Base-by-base conservation (phyloP, 92 coral and sea anemone genomes). In the Desmophyllum pertusum region DNA sequence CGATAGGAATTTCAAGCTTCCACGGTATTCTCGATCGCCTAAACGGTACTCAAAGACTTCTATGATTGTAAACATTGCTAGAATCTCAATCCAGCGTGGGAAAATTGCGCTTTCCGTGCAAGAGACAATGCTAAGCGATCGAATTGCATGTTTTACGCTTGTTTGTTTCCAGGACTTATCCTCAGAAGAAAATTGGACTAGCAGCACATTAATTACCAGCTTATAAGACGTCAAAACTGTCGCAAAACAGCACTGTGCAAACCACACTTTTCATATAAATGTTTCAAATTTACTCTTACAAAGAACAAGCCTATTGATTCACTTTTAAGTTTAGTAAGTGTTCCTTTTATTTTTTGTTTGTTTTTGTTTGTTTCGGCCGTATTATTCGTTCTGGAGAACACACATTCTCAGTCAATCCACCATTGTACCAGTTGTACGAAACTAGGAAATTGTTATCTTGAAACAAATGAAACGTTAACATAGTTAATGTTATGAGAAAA, bases 1-100 rank as follows among this genome's bases (percentile, higher is more conserved):
- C 38, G 57, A 27, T 36, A 40, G 82, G 41, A 55, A 78, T 78
- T 62, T 78, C 15, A 62, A 42, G 55, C 82, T 78, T 59, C 19
- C 59, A 29, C 5, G 82, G 82, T 41, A 78, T 78, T 78, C 50
- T 63, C 55, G 37, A 2, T n/a, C n/a, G n/a, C 46, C 35, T 27
- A 39, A 78, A 42, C n/a, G 36, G n/a, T 6, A 42, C 46, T 62
- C 2, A n/a, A 63, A 42, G 13, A 29, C 41, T 10, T 36, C 21
- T 6, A 31, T n/a, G n/a, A 10, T 27, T 10, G 30, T 7, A 35
- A 55, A 29, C 71, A 38, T 62, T 78, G 57, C 33, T 67, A 18
- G 18, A 18, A 67, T 67, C 73, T 15, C 73, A 67, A 67, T 35
- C 73, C 42, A 67, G 43, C 73, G 73, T 67, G 73, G 73, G 73